A percentile compares a stretch with the other conserved stretches of the same genome.
phyloP scores from a whole-genome alignment of 1,140 invertebrate genomes.

The Pseudomyrmex dendroicus region DNA sequence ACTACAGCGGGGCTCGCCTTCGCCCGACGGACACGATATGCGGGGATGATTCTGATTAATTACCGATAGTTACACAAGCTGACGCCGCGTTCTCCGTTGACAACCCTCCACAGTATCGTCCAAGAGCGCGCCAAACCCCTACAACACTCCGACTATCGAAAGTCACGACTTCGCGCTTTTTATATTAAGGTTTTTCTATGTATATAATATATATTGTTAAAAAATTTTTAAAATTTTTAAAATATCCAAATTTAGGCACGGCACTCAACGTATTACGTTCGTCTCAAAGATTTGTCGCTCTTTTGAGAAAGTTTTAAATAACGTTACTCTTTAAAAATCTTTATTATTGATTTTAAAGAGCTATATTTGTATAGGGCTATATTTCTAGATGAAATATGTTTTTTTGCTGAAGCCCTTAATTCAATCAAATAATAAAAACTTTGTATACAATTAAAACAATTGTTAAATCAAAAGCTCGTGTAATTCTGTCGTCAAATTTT shows the following conservation, averaged over 20 bases:
- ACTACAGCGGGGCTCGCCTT: constrained; percentile 52
- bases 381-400: too few relatives aligned
- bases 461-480: not conserved
- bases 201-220: not conserved
- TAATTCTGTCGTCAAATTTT: not conserved
- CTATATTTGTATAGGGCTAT: too few relatives aligned
- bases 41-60: constrained; percentile 85
- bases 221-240: not conserved
- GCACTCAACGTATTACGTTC: too few relatives aligned
- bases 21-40: constrained; percentile 78
- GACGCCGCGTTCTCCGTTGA: constrained; percentile 78
- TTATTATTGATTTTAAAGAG: too few relatives aligned
- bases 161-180: constrained; percentile 43
- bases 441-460: not conserved
- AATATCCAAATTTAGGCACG: not conserved
- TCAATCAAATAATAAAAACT: too few relatives aligned
- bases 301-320: too few relatives aligned
- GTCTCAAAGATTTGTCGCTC: too few relatives aligned
- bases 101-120: constrained; percentile 70
- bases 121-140: not conserved
- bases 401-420: too few relatives aligned
- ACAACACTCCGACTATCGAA: constrained; percentile 42
- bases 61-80: constrained; percentile 85
- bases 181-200: constrained; percentile 9
- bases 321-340: too few relatives aligned